phyloP scores from a whole-genome alignment of 2,888 invertebrate species.

The Drosophila mayaguana region DNA sequence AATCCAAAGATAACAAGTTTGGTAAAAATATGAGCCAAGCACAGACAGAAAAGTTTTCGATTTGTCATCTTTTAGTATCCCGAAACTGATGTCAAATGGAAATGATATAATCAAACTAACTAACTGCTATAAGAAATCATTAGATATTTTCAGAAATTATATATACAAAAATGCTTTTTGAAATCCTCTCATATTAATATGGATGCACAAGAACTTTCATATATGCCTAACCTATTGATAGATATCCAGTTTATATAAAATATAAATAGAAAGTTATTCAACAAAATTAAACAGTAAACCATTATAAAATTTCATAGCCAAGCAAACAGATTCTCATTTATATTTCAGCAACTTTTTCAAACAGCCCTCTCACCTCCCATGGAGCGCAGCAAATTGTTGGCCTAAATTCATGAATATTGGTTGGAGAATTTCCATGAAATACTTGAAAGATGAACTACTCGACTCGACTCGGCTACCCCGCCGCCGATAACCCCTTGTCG shows the following conservation, averaged over 20 bases:
- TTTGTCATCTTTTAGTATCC: too few species aligned
- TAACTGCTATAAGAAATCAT: too few species aligned
- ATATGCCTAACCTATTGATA: background rate
- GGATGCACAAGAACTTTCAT: too few species aligned
- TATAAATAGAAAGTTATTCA: background rate
- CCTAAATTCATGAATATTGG: constrained; percentile 31
- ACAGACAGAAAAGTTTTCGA: too few species aligned
- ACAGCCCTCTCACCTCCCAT: background rate
- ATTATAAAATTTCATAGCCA: background rate
- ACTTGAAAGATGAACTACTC: constrained; percentile 20
- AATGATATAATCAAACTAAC: too few species aligned
- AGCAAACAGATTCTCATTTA: background rate
- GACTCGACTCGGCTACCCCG: background rate
- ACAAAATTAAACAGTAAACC: too few species aligned
- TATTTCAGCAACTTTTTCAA: background rate
- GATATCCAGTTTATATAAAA: background rate
- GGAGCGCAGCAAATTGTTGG: constrained; percentile 28
- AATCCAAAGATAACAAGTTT: too few species aligned
- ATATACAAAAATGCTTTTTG: too few species aligned
- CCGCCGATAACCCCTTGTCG: background rate
- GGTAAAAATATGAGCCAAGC: too few species aligned
- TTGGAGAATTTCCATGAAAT: constrained; percentile 28
- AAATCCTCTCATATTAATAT: too few species aligned
- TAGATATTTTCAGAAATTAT: too few species aligned
- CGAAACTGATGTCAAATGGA: too few species aligned